A percentile compares a stretch with the other conserved stretches of the same genome.
Conservation (phyloP, 2,113 vertebrate genomes). For the Cephalopholis sonnerati region DNA sequence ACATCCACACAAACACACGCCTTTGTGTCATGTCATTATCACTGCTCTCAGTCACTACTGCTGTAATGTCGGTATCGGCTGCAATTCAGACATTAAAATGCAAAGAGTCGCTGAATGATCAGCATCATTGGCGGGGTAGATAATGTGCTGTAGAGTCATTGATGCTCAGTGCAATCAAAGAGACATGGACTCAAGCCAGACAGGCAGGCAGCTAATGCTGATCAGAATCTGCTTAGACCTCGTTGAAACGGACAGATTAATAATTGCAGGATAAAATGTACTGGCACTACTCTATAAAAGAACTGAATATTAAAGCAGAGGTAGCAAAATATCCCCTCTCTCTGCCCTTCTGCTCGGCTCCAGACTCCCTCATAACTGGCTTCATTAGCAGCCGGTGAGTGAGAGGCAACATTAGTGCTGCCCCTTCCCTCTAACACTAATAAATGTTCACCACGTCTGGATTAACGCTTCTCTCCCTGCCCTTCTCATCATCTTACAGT, state of each 20-base stretch:
- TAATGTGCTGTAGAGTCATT: slow-evolving; percentile 50
- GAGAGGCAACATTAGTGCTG: slow-evolving; percentile 40
- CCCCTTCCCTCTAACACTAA: slow-evolving; percentile 54
- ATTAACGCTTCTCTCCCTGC: slow-evolving; percentile 63
- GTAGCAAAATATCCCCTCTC: slow-evolving; percentile 18
- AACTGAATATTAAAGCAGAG: slow-evolving; percentile 35
- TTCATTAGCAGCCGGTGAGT: slow-evolving; percentile 49
- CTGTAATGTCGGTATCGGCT: neutral
- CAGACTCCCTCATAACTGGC: slow-evolving; percentile 40
- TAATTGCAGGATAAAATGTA: slow-evolving; percentile 67
- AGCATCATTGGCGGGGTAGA: slow-evolving; percentile 32
- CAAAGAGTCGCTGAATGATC: slow-evolving; percentile 27
- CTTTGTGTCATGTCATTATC: slow-evolving; percentile 5
- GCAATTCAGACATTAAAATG: slow-evolving; percentile 47
- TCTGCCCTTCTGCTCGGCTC: slow-evolving; percentile 36
- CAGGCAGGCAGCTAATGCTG: slow-evolving; percentile 48
- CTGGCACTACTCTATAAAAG: slow-evolving; percentile 50
- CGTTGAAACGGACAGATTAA: slow-evolving; percentile 55
- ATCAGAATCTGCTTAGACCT: slow-evolving; percentile 50
- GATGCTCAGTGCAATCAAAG: slow-evolving; percentile 62
- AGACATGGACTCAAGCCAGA: slow-evolving; percentile 45
- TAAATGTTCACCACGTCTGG: slow-evolving; percentile 63
- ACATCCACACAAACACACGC: neutral
- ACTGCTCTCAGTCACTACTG: slow-evolving; percentile 3
- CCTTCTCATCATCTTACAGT: slow-evolving; percentile 53